A percentile compares a stretch with the other conserved stretches of the same genome.
Conservation (phyloP, 2,113 vertebrate species). For the Pomatorhinus ruficollis region DNA sequence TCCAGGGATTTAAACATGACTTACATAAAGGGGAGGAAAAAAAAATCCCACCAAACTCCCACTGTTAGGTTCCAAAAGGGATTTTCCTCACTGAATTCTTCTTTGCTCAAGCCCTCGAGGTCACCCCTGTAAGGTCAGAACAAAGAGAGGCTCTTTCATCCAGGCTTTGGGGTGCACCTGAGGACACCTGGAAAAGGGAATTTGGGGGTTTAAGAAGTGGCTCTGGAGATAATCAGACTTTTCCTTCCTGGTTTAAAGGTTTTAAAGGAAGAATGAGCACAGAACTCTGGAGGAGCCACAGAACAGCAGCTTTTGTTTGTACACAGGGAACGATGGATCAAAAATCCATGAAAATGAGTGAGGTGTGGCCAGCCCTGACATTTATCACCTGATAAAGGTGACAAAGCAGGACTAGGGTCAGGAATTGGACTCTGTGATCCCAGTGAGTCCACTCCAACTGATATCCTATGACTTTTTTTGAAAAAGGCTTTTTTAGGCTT, state of each 20-base stretch:
- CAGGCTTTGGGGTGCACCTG: neutral
- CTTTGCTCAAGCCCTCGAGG: neutral
- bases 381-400: neutral
- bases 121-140: neutral
- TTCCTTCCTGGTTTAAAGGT: neutral
- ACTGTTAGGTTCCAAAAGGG: neutral
- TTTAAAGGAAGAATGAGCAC: neutral
- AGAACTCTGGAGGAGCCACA: neutral
- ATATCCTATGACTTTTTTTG: neutral
- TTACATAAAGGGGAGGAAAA: neutral
- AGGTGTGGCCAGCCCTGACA: neutral
- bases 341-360: neutral
- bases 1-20: neutral
- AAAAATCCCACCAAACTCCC: neutral
- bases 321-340: accelerated
- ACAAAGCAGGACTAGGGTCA: neutral
- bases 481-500: neutral
- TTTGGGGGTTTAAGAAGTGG: neutral
- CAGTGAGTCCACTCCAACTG: neutral
- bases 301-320: accelerated
- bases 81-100: neutral
- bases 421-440: neutral
- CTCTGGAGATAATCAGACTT: neutral
- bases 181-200: neutral
- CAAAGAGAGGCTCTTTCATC: neutral